Evolutionary conservation across 2,797 vertebrate species (phyloP), one percentile per base, ranked within the genome.

Genomic region (Anabas testudineus): DNA sequence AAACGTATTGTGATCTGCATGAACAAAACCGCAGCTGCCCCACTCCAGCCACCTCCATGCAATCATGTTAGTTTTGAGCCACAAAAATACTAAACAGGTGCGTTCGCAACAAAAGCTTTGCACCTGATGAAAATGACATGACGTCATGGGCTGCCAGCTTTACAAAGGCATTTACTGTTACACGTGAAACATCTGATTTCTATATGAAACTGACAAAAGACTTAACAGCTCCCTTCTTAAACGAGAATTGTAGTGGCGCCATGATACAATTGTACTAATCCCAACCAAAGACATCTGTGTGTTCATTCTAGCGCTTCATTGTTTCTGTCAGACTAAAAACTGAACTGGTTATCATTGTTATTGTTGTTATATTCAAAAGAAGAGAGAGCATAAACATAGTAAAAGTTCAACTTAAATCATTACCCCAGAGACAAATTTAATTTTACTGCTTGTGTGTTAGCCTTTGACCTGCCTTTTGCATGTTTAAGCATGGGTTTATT

Each of bases 361-460:
- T n/a, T n/a, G n/a, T n/a, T n/a, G n/a, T n/a, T n/a, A n/a, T n/a
- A n/a, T n/a, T n/a, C n/a, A n/a, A n/a, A n/a, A n/a, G n/a, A n/a
- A n/a, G n/a, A n/a, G n/a, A n/a, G n/a, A 10, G 28, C 30, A 3
- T 26, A 68, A 49, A 67, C 34, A 22, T 26, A 10, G n/a, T 36
- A 16, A 82, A 62, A 66, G 45, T 15, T 14, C 5, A 34, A 72
- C 68, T 78, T 45, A 83, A 54, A 78, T 48, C 53, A 60, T 24
- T 16, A 34, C 10, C 37, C 37, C 12, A 15, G 46, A 56, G 46
- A 37, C 37, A 18, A 13, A 66, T 18, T 60, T 47, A 13, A 55
- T 74, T 55, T 60, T 42, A 54, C 58, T 62, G 39, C 42, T 80
- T 75, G 84, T 74, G 70, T 22, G 48, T 73, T 67, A 55, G 51